Evolutionary conservation across 2,797 vertebrate genomes (phyloP), one percentile per base, ranked within the genome.

Genomic region (Pantherophis vulpinus): DNA sequence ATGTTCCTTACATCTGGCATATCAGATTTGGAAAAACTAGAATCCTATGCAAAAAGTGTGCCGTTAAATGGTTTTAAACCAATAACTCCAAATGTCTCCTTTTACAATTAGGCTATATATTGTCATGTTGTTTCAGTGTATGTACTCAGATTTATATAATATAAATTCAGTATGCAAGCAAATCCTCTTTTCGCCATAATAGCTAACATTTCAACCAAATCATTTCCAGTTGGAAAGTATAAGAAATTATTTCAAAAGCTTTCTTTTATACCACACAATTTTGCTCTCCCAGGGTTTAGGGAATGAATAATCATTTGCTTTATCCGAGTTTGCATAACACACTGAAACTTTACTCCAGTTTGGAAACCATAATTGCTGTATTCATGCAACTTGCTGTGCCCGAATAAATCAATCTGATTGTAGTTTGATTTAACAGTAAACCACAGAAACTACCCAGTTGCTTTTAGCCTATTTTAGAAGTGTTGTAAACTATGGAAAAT

Each of bases 41-140:
- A 94, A 25, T 93, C 93, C 51, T 2, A 89, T n/a, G 13, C 74
- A 58, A 90, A 94, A 93, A n/a, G 47, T 93, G 4, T 32, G 7
- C 14, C 42, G 42, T 83, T 20, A 51, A 60, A 51, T 16, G 5
- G 9, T 5, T 79, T 88, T 63, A 60, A 13, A 83, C 29, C 47
- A n/a, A 29, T 18, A 66, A 66, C 12, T 66, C 32, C 60, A 70
- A 29, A 25, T 55, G 16, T 29, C 2, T 23, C 47, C 63, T 79
- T 79, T 47, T 56, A 14, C 59, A 92, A 92, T 27, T 51, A 92
- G 56, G 18, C 18, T 56, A 89, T 51, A 2, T n/a, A 60, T 79
- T 92, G 51, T 29, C 58, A n/a, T 59, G 58, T 51, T 10, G 32
- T 32, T 25, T 92, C 27, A 79, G 74, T 79, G 63, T 89, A 59